phyloP scores from a whole-genome alignment of 2,888 invertebrate genomes.

The Alviniconcha strummeri region DNA sequence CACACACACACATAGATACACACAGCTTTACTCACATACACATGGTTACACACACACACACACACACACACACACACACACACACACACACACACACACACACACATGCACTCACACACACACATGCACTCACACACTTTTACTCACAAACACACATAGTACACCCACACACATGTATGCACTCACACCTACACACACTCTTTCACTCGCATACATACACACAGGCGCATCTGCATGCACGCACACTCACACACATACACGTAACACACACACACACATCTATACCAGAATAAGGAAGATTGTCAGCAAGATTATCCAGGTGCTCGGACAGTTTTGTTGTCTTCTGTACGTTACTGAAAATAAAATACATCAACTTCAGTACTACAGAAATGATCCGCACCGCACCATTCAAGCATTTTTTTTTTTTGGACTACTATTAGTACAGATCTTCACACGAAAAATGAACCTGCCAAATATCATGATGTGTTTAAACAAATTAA shows the following conservation, averaged over 20 bases:
- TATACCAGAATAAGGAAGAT: slow-evolving; percentile 8
- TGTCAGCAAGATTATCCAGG: slow-evolving; percentile 7
- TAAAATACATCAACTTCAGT: too few relatives aligned
- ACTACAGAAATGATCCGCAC: too few relatives aligned
- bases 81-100: slow-evolving; percentile 8
- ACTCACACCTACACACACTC: not conserved
- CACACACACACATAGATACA: not conserved
- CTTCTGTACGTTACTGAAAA: slow-evolving; percentile 5
- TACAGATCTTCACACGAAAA: too few relatives aligned
- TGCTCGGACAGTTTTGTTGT: not conserved
- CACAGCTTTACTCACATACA: not conserved
- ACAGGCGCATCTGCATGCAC: not conserved
- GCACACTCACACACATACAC: not conserved
- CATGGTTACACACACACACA: not conserved
- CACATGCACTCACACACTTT: not conserved
- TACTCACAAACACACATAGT: not conserved
- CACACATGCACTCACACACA: not conserved
- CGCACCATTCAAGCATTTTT: too few relatives aligned
- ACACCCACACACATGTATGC: not conserved
- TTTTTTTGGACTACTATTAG: too few relatives aligned
- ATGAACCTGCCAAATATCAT: too few relatives aligned
- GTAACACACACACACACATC: not conserved
- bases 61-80: not conserved
- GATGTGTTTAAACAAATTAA: too few relatives aligned
- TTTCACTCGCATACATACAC: not conserved